Evolutionary conservation across 2,797 vertebrate species (phyloP), one percentile per base, ranked within the genome.

Genomic region (Platyrinchus mystaceus): DNA sequence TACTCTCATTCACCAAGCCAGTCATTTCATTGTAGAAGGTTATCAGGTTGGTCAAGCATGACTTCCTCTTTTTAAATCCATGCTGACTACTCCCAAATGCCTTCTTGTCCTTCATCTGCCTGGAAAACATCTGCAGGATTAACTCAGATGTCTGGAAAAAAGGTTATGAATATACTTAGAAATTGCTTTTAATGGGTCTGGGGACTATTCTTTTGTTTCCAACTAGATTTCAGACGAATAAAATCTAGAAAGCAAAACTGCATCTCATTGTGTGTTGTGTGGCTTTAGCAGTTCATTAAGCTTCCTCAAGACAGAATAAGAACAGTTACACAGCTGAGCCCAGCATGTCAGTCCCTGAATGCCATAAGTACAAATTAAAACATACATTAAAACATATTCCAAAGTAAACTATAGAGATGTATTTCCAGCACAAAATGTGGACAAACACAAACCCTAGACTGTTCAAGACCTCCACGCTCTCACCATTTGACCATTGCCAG

Each of bases 331-430:
- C 53, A 88, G 73, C 77, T 84, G 76, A 95, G 34, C 73, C 50
- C 69, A 91, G 47, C 36, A 79, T 76, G 47, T 84, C 64, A 68
- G 52, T 62, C 69, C 17, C 36, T 90, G 62, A 59, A 44, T 90
- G 87, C 87, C 85, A 93, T 86, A 91, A 87, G 18, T 36, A 78
- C n/a, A 81, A 79, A 94, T 81, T 81, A 88, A 94, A 94, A 69
- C 50, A 84, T 27, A 69, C 24, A n/a, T n/a, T n/a, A n/a, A 85
- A 89, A 84, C 21, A 18, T 71, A 66, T 63, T 91, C 90, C 94
- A 94, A 96, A 94, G 28, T 73, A 94, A 95, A 90, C 36, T 80
- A 71, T 2, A 53, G 62, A 86, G 43, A 71, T 37, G 12, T 24
- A 46, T 78, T 94, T 90, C 58, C 64, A 88, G 77, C 46, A 91